A percentile compares a stretch with the other conserved stretches of the same genome.
Conservation (phyloP, 2,797 vertebrate species). For the Chelon labrosus region DNA sequence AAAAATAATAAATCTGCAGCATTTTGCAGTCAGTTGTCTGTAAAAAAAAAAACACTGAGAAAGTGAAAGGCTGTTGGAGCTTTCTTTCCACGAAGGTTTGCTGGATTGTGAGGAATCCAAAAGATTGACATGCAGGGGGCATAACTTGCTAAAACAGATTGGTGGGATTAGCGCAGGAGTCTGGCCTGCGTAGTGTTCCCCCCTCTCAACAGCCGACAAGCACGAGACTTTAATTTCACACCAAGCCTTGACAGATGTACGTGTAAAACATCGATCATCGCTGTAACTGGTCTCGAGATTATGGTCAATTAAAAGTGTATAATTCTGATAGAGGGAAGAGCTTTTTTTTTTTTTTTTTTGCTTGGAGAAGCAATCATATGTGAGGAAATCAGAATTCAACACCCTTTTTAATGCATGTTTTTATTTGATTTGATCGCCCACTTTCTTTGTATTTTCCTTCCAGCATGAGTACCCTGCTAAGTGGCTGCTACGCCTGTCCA, state of each 20-base stretch:
- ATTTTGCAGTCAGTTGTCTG: background rate
- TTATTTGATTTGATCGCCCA: background rate
- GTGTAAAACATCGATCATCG: background rate
- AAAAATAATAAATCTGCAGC: background rate
- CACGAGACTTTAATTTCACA: slow-evolving; percentile 17
- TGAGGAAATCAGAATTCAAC: slow-evolving; percentile 3
- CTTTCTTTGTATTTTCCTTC: background rate
- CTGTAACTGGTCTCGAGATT: background rate
- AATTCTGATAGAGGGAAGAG: background rate
- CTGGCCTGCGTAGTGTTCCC: background rate
- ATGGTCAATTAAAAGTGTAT: background rate
- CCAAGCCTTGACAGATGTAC: background rate
- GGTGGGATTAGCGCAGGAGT: background rate
- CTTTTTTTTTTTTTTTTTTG: slow-evolving; percentile 5
- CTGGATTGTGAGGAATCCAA: slow-evolving; percentile 9
- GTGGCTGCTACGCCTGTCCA: slow-evolving; percentile 23
- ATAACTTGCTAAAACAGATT: background rate
- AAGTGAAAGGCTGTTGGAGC: background rate
- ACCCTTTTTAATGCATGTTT: background rate
- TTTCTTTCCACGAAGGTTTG: background rate
- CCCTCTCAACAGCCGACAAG: background rate
- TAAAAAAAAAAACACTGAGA: background rate
- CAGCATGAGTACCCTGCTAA: background rate
- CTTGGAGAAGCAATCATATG: slow-evolving; percentile 11
- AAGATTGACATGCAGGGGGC: background rate